A percentile compares a stretch with the other conserved stretches of the same genome.
Conservation (phyloP, 2,113 vertebrate genomes). For the Pterocles burchelli region DNA sequence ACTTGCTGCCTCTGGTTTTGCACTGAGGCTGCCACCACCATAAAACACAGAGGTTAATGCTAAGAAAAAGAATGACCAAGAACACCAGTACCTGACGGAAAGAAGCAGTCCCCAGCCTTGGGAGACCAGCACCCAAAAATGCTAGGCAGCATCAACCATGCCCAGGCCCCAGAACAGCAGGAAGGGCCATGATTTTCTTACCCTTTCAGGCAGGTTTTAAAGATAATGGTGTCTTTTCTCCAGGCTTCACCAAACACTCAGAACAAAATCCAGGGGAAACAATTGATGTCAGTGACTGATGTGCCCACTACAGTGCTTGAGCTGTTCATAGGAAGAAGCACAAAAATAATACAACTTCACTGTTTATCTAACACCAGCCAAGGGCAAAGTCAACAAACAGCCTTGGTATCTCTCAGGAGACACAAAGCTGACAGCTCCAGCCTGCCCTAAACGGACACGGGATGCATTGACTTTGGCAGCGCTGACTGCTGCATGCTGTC, state of each 20-base stretch:
- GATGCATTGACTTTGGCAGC: conserved; percentile 28
- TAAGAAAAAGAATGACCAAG: neutral
- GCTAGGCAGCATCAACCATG: neutral
- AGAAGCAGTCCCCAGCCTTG: neutral
- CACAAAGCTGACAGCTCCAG: neutral
- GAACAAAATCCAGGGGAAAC: conserved; percentile 18
- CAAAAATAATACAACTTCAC: conserved; percentile 15
- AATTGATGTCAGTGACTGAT: neutral
- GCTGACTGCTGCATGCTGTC: neutral
- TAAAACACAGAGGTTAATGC: neutral
- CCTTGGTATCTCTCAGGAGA: neutral
- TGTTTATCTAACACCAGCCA: conserved; percentile 22
- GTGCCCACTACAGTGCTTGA: neutral
- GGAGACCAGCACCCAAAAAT: neutral
- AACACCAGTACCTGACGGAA: neutral
- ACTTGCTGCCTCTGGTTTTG: neutral
- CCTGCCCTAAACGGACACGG: neutral
- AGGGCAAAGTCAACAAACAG: conserved; percentile 51
- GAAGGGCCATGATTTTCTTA: neutral
- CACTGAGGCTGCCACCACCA: neutral
- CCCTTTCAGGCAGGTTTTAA: neutral
- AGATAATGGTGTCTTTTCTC: neutral
- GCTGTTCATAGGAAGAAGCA: conserved; percentile 29
- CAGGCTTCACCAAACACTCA: conserved; percentile 1
- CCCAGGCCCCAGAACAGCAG: neutral